Evolutionary conservation across 2,888 invertebrate species (phyloP), one percentile per base, ranked within the genome.

Genomic region (Philopedon plagiatum): DNA sequence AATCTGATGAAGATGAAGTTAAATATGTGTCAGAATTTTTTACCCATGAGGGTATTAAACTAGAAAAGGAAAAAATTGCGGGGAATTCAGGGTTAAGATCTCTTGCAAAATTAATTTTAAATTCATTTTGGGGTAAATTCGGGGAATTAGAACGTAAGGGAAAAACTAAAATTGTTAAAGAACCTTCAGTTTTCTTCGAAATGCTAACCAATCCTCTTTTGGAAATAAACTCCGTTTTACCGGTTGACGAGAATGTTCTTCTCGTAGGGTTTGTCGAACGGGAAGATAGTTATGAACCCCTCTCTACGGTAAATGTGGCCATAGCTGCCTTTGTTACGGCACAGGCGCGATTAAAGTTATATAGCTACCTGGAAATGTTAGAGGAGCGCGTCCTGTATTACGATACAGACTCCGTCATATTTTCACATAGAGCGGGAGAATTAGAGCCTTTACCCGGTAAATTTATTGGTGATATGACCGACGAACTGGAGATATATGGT

Each of bases 341-440:
- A 9, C 67, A 60, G 15, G 70, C 77, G 13, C 63, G 68, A 1
- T 13, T 73, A 1, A 74, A 66, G 19, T 23, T 76, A 1, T 69
- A 75, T 51, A 66, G 64, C 0, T 80, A 80, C 19, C 67, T 86
- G 2, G 78, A 84, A 7, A 63, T 64, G 26, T 61, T 86, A 1
- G 77, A 72, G 2, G 60, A 77, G 8, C 56, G 80, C 3, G 80
- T 80, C 2, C 54, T 85, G 5, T 84, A 85, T 74, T 82, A 75
- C 34, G 83, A 85, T 56, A 85, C 85, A 0, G 84, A 84, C 67
- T 79, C 79, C 1, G 77, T 83, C 4, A 80, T 85, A 37, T 84
- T 78, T 63, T 13, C 61, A 3, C 34, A 39, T 0, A 64, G 44
- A 67, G 37, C 49, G 7, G 57, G 39, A 2, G 77, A 80, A 56